Evolutionary conservation across 2,888 invertebrate genomes (phyloP).

Genomic region (Craniophora ligustri): DNA sequence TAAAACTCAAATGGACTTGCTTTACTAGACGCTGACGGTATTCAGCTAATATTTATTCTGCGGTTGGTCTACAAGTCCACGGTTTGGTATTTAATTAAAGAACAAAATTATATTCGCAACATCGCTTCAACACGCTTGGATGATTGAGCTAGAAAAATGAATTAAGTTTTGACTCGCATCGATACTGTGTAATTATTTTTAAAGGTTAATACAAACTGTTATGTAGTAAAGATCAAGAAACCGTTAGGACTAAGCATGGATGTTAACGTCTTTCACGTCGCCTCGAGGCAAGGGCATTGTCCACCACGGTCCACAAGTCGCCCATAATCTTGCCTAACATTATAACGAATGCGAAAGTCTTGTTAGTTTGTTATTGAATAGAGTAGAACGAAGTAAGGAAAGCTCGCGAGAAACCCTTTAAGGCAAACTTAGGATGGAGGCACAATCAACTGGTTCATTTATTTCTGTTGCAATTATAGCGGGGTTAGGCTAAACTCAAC

Average conservation of each 20-base stretch:
- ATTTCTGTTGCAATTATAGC: slow-evolving; percentile 23
- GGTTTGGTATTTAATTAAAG: slow-evolving; percentile 16
- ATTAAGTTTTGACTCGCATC: slow-evolving; percentile 33
- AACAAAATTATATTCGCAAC: slow-evolving; percentile 16
- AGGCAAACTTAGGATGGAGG: slow-evolving; percentile 33
- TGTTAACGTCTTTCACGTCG: slow-evolving; percentile 32
- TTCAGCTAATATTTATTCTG: background rate
- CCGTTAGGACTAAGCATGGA: slow-evolving; percentile 44
- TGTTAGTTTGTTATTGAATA: slow-evolving; percentile 48
- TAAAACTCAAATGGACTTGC: slow-evolving; percentile 4
- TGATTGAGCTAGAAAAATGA: slow-evolving; percentile 22
- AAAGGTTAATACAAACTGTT: slow-evolving; percentile 46
- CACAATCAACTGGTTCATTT: slow-evolving; percentile 18
- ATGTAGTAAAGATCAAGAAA: slow-evolving; percentile 44
- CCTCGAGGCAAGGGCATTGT: slow-evolving; percentile 39
- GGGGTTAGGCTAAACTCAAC: too few species aligned
- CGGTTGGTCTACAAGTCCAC: background rate
- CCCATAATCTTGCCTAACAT: slow-evolving; percentile 47
- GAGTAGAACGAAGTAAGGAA: slow-evolving; percentile 12
- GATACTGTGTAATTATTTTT: slow-evolving; percentile 46
- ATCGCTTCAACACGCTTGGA: slow-evolving; percentile 21
- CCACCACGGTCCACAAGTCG: slow-evolving; percentile 41
- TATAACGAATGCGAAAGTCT: slow-evolving; percentile 53
- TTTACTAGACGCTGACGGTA: slow-evolving; percentile 5
- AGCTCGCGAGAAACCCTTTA: slow-evolving; percentile 33